Base-by-base conservation (phyloP, 2,113 vertebrate species). In the Pterocles orientalis region DNA sequence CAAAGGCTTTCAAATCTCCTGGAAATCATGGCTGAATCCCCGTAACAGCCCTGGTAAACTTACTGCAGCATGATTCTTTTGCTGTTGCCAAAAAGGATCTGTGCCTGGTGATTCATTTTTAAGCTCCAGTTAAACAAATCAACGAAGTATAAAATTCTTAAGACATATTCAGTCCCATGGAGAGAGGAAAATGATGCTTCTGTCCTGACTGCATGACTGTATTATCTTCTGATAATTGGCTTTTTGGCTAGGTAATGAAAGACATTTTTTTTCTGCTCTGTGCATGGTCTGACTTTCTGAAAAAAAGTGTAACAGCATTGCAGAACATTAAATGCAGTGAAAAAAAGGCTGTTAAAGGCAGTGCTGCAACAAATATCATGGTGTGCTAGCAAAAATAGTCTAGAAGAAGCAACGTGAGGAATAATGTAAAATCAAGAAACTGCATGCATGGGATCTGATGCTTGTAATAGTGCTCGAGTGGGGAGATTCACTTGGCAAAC, bases 131-230 rank as follows among this genome's bases (percentile, higher is more conserved):
- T 95, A 90, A 91, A 84, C 81, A 92, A 91, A 76, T 94, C 92
- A 91, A 20, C 95, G 89, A 84, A 82, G 94, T 95, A 78, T 89
- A 91, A 91, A 95, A 92, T 82, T 82, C 85, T 68, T 58, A n/a
- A 86, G 87, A 76, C 28, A 13, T 75, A 26, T 14, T 72, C 7
- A 24, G 53, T 69, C 75, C 82, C 65, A 57, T 72, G 53, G 89
- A 87, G 86, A 81, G 82, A 79, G 53, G 79, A 53, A 94, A 92
- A 94, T 75, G 34, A 87, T 95, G 84, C 58, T 65, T 92, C 73
- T 93, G 50, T 61, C 85, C 75, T 76, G 65, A 57, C 81, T 82
- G 65, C 73, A 50, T 72, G 77, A 54, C 73, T 79, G 48, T 71
- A 94, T 92, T 91, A 87, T 92, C 65, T 64, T 79, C 84, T 72